Base-by-base conservation (phyloP, 1,140 invertebrate genomes). In the Ostrea edulis region DNA sequence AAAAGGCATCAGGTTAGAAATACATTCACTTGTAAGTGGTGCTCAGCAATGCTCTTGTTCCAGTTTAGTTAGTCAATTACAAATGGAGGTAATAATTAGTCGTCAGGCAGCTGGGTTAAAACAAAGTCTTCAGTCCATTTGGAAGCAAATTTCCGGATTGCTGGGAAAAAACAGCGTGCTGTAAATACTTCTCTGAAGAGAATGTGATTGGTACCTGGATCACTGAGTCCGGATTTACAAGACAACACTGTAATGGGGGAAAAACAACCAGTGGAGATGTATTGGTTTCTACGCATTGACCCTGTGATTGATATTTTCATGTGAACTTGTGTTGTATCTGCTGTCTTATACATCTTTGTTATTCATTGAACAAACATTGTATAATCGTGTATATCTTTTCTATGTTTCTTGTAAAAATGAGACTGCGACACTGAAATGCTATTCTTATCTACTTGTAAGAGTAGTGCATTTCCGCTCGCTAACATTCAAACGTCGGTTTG, bases 391-490 rank as follows among this genome's bases (percentile, higher is more conserved):
- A 29, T 25, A 77, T 25, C 68, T 77, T 77, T 77, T 77, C 68
- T 77, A 35, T 77, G 29, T 77, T 35, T 29, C 68, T 77, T 77
- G 68, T 77, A 77, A 77, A 9, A 77, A 17, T 77, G 68, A 77
- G 68, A 62, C 55, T 62, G 55, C n/a, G 55, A 62, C 55, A 62
- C 55, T 20, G 55, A 62, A 62, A 29, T 29, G 25, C 25, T 77
- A 77, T 77, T 77, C 68, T 77, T 77, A 35, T 35, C 29, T 29
- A 35, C 68, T 77, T 77, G 68, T 77, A 14, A 35, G 17, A 77
- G 25, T 77, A 77, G 68, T 77, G 68, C 68, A 29, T 77, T 77
- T 77, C 68, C 68, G 68, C 68, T 77, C 12, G 22, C 29, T 77
- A 35, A 77, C 68, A 77, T 35, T 35, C 22, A 29, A 29, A 22